phyloP scores from a whole-genome alignment of 1,140 invertebrate genomes.

The Gryon sp. region DNA sequence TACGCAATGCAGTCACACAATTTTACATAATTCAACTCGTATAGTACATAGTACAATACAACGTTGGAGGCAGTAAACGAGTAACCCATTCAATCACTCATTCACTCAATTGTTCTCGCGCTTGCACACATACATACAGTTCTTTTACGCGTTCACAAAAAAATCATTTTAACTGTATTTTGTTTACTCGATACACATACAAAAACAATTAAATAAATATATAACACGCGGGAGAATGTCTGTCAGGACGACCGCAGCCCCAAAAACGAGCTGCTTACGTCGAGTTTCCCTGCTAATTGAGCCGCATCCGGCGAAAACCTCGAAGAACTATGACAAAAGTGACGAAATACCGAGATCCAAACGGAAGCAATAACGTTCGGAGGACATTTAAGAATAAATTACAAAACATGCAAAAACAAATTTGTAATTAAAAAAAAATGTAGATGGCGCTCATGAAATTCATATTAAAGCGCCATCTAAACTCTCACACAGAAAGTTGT shows the following conservation, averaged over 20 bases:
- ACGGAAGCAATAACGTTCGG: constrained; percentile 14
- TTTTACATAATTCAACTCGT: constrained; percentile 65
- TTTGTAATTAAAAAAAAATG: neutral
- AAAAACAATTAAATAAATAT: constrained; percentile 78
- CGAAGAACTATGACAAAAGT: neutral
- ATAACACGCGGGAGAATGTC: constrained; percentile 66
- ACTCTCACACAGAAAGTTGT: too few relatives aligned
- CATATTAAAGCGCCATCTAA: neutral
- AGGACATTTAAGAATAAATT: constrained; percentile 2
- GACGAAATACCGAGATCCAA: constrained; percentile 1
- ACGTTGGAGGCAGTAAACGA: constrained; percentile 64
- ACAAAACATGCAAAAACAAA: neutral
- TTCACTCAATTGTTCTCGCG: constrained; percentile 1
- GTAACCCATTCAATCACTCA: constrained; percentile 35
- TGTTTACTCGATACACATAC: constrained; percentile 70
- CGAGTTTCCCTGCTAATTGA: constrained; percentile 5
- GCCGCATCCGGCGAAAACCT: constrained; percentile 4
- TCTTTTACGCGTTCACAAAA: constrained; percentile 8
- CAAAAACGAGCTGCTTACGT: neutral
- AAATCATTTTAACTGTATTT: constrained; percentile 2
- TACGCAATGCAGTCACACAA: constrained; percentile 69
- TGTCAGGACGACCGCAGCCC: neutral
- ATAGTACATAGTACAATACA: constrained; percentile 74
- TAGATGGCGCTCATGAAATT: constrained; percentile 1
- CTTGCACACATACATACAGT: constrained; percentile 8